Base-by-base conservation (phyloP, 2,113 vertebrate genomes). In the Eptesicus fuscus region DNA sequence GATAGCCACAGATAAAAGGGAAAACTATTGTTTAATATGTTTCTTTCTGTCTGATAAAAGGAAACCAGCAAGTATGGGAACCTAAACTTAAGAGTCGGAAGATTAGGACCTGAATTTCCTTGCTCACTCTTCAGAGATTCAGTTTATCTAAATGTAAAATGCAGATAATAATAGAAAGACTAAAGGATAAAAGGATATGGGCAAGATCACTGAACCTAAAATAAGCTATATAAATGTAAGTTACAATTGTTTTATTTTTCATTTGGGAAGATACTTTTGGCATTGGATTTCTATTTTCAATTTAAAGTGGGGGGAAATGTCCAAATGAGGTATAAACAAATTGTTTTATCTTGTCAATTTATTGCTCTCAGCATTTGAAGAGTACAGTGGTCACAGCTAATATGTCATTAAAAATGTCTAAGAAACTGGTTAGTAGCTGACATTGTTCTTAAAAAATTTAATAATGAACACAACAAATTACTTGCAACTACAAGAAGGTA, bases 401-500 rank as follows among this genome's bases (percentile, higher is more conserved):
- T 40, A 37, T 35, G 59, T 59, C 37, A 93, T 61, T 77, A 63
- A 79, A 90, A 92, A 83, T 63, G 7, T 90, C 44, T 67, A 80
- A 13, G 65, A 84, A 92, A 80, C 13, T 85, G 32, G 28, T 70
- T 93, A 94, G 82, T n/a, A 88, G 71, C 17, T 49, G 35, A 71
- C 23, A 90, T 11, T 35, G 8, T 51, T 44, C 67, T 88, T 88
- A 59, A 67, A 96, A 91, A 94, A 86, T 69, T 67, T 32, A 80
- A 73, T 16, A 88, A 85, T 30, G 49, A 94, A 51, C 22, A 94
- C 9, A 92, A 82, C 4, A 44, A 85, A 82, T 74, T 20, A 90
- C 47, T 83, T 95, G 17, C 44, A 90, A 90, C 7, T 83, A 78
- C 12, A 92, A 30, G 96, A 94, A 70, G 22, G 28, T 74, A 86